Percentiles rank a stretch among this genome's conserved stretches.
These are phyloP conservation scores for Zoanthus sansibaricus DNA, from an alignment of 92 coral and sea anemone species.

Conservation along the genomic window DNA sequence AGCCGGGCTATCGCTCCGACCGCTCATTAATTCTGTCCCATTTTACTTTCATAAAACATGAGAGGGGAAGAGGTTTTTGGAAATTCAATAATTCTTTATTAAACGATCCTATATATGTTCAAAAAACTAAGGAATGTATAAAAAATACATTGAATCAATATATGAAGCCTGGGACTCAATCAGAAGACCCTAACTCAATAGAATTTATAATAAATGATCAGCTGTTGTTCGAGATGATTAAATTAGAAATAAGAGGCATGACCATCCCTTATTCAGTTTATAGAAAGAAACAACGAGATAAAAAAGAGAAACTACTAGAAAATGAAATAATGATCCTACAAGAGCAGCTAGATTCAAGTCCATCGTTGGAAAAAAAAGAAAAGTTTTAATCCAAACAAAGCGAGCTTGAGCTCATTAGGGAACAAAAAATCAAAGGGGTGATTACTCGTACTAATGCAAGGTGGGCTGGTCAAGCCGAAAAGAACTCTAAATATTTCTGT, in stretches of 20 bases:
- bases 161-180: not conserved
- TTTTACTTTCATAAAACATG: conserved; percentile 48
- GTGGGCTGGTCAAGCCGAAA: conserved; percentile 32
- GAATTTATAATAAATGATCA: conserved; percentile 47
- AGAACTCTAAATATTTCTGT: conserved; percentile 41
- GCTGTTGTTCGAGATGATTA: conserved; percentile 35
- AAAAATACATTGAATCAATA: conserved; percentile 16
- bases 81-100: conserved; percentile 52
- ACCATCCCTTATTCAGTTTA: conserved; percentile 27
- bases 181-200: conserved; percentile 6
- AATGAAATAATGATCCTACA: not conserved
- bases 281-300: conserved; percentile 42
- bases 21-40: conserved; percentile 29
- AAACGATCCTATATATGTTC: conserved; percentile 28
- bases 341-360: not conserved
- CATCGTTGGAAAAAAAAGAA: conserved; percentile 13
- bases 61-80: conserved; percentile 53
- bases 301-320: conserved; percentile 31
- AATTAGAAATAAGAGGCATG: conserved; percentile 18
- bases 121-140: conserved; percentile 29
- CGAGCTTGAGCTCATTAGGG: conserved; percentile 33
- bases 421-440: conserved; percentile 6
- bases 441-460: conserved; percentile 5
- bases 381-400: conserved; percentile 11
- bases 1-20: conserved; percentile 8